Base-by-base conservation (phyloP, 37 sponge, comb jelly and placozoan species). In the Theonella swinhoei region DNA sequence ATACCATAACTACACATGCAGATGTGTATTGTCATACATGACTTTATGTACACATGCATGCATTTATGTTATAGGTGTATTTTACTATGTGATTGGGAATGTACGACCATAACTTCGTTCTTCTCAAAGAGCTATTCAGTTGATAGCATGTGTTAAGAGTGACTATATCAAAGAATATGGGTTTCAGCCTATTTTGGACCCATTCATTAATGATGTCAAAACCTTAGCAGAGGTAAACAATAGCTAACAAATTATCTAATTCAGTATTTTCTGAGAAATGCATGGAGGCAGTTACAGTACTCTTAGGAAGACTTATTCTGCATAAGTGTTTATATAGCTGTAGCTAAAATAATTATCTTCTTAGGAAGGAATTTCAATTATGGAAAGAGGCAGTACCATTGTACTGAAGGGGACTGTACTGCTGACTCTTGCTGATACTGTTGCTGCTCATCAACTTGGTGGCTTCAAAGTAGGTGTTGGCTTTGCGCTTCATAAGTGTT, bases 391-490 rank as follows among this genome's bases (percentile, higher is more conserved):
- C n/a, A n/a, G n/a, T n/a, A n/a, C n/a, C n/a, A n/a, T n/a, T n/a
- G n/a, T n/a, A n/a, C n/a, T 78, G 11, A 14, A 24, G 26, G 54
- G 80, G 68, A 39, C 80, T 20, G 70, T 80, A 9, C 32, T 68
- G 1, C 23, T 38, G 4, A 17, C 79, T 26, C 77, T 79, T 25
- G 87, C 78, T 31, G 87, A 86, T 32, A 86, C 87, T 34, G 23
- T 70, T 39, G 87, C 72, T 42, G 74, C 79, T 29, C 76, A 86
- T 36, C 20, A 3, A 3, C 26, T 86, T 43, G 87, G 87, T 31
- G 87, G 87, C 1, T 86, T 78, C 79, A 86, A 86, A 68, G 63
- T 54, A 7, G 87, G 87, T 25, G 80, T 86, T 20, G 87, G 87
- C 2, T 86, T 78, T 54, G 66, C 87, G 3, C 41, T 78, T 34